Percentiles rank a stretch among this genome's conserved stretches.
Conservation (phyloP, 2,888 invertebrate species). For the Drosophila mercatorum region DNA sequence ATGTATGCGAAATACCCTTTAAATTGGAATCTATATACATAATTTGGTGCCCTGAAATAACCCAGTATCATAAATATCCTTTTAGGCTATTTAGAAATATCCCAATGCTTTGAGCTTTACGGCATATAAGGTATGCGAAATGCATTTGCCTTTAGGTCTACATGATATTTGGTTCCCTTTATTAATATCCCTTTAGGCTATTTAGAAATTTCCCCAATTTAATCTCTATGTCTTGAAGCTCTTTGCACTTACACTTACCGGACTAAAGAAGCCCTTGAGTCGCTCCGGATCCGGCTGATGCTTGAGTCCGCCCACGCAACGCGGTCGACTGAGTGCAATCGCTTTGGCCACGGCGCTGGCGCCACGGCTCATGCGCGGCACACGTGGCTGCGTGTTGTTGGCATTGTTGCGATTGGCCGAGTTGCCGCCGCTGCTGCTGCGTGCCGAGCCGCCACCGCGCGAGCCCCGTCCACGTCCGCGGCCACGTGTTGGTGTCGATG, state of each 20-base stretch:
- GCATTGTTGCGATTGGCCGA: conserved; percentile 18
- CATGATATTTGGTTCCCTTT: no score
- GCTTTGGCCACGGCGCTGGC: conserved; percentile 82
- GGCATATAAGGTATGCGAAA: neutral
- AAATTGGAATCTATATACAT: no score
- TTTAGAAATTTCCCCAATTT: no score
- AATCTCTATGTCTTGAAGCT: no score
- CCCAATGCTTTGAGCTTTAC: no score
- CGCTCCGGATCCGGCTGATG: conserved; percentile 83
- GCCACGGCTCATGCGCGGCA: conserved; percentile 81
- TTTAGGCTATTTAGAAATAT: neutral
- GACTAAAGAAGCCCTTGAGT: conserved; percentile 82
- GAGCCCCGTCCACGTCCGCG: conserved; percentile 73
- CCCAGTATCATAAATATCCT: no score
- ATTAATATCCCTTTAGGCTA: neutral
- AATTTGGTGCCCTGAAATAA: no score
- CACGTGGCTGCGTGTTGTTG: conserved; percentile 66
- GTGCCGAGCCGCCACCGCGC: conserved; percentile 46
- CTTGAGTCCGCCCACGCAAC: conserved; percentile 83
- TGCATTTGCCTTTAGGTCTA: neutral
- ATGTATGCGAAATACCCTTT: neutral
- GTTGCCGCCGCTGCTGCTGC: conserved; percentile 23
- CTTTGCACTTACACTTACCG: conserved; percentile 77
- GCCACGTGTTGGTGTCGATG: conserved; percentile 54
- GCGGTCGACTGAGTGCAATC: conserved; percentile 79